Evolutionary conservation across 1,140 invertebrate species (phyloP).

Genomic region (Pseudomyrmex flavicornis): DNA sequence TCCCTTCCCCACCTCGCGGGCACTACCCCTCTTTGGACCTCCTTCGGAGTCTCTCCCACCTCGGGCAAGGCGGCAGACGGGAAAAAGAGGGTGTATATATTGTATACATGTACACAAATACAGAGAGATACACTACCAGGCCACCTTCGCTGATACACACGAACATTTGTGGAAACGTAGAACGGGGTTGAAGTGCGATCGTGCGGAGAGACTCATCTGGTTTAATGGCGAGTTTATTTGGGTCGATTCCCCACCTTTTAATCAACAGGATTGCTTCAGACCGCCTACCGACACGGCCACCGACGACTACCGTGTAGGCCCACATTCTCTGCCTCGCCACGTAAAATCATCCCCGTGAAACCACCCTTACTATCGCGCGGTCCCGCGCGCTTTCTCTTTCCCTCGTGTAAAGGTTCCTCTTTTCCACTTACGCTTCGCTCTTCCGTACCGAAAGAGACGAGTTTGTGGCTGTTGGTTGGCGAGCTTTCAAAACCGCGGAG

Average conservation of each 20-base stretch:
- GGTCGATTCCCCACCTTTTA: conserved; percentile 79
- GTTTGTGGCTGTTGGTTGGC: conserved; percentile 71
- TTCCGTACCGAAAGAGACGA: conserved; percentile 45
- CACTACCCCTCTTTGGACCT: conserved; percentile 63
- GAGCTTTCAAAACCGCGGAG: conserved; percentile 72
- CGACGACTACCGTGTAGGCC: conserved; percentile 68
- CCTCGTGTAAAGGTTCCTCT: conserved; percentile 1
- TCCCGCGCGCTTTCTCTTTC: not conserved
- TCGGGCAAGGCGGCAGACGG: conserved; percentile 51
- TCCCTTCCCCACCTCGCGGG: conserved; percentile 72
- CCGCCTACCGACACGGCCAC: conserved; percentile 73
- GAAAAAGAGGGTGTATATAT: conserved; percentile 67
- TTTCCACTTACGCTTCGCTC: conserved; percentile 51
- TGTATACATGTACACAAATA: conserved; percentile 23
- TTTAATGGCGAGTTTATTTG: conserved; percentile 79
- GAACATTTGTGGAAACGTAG: conserved; percentile 64
- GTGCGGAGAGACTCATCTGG: conserved; percentile 77
- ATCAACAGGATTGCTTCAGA: conserved; percentile 77
- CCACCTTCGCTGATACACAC: conserved; percentile 27
- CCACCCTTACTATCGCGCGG: conserved; percentile 40
- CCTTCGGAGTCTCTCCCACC: conserved; percentile 56
- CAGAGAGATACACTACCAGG: not conserved
- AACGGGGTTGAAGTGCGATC: conserved; percentile 69
- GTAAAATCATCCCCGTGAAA: conserved; percentile 75
- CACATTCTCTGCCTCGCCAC: conserved; percentile 64